Conservation (phyloP, 2,113 vertebrate species). For the Rhombomys opimus region DNA sequence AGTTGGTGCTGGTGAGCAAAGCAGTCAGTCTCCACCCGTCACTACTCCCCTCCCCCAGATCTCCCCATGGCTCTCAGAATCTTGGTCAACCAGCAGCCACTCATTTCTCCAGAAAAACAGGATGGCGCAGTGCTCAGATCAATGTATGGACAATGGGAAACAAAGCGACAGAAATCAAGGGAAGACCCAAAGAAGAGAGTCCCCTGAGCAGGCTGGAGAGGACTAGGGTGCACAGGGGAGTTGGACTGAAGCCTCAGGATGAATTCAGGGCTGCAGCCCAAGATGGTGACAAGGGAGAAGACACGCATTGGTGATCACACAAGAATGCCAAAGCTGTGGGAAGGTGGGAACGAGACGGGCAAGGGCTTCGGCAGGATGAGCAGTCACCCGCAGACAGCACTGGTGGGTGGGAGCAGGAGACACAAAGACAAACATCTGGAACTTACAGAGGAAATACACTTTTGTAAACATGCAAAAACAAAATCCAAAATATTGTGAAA, state of each 20-base stretch:
- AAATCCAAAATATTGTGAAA: constrained; percentile 17
- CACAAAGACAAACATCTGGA: background rate
- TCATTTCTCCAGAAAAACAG: background rate
- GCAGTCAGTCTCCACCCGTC: background rate
- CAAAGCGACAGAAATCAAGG: background rate
- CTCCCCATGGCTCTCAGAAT: background rate
- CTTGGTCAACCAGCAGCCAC: background rate
- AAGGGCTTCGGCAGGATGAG: background rate
- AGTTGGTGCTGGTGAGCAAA: background rate
- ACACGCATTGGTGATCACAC: rapidly evolving
- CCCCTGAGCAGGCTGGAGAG: background rate
- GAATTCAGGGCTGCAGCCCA: background rate
- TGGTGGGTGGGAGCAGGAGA: rapidly evolving
- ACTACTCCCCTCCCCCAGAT: too few species aligned
- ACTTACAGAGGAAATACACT: background rate
- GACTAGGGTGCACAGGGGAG: background rate
- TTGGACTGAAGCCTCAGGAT: background rate
- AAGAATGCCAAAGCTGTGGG: background rate
- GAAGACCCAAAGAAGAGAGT: background rate
- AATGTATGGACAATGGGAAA: background rate
- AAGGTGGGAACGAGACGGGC: background rate
- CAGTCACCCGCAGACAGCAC: rapidly evolving
- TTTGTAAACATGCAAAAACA: background rate
- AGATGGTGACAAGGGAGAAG: background rate
- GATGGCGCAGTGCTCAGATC: background rate